These are phyloP conservation scores for Apamea epomidion DNA, from an alignment of 2,888 invertebrate genomes.

Conservation along the genomic window DNA sequence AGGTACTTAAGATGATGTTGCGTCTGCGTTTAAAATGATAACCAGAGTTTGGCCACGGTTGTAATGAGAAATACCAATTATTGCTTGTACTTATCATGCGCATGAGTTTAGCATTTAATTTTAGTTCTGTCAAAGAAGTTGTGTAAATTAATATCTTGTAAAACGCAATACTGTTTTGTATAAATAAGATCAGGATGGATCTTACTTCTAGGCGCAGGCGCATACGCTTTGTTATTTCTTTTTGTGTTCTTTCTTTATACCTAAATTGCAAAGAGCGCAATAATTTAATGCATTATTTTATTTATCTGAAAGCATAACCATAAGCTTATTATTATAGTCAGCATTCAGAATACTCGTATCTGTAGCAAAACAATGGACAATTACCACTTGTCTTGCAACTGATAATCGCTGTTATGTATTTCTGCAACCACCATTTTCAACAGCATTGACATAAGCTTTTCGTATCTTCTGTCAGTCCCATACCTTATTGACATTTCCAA, in stretches of 20 bases:
- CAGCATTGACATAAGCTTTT: neutral
- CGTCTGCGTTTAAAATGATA: constrained; percentile 27
- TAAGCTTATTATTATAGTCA: neutral
- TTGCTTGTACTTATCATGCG: constrained; percentile 1
- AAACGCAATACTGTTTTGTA: neutral
- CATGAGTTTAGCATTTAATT: neutral
- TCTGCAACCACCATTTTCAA: neutral
- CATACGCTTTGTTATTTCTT: no score
- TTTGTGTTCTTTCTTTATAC: no score
- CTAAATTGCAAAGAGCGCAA: neutral
- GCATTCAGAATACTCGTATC: neutral
- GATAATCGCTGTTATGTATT: neutral
- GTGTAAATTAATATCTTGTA: neutral
- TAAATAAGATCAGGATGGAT: neutral
- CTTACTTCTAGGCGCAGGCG: neutral
- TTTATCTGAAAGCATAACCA: neutral
- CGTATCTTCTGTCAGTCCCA: neutral
- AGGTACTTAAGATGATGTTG: constrained; percentile 16
- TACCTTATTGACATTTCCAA: neutral
- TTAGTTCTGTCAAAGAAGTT: neutral
- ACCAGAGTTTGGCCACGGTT: constrained; percentile 3
- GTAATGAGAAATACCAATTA: constrained; percentile 12
- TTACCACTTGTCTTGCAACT: neutral
- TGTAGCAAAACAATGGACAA: neutral
- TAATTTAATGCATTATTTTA: neutral